Evolutionary conservation across 2,113 vertebrate species (phyloP).

Genomic region (Cavia porcellus): DNA sequence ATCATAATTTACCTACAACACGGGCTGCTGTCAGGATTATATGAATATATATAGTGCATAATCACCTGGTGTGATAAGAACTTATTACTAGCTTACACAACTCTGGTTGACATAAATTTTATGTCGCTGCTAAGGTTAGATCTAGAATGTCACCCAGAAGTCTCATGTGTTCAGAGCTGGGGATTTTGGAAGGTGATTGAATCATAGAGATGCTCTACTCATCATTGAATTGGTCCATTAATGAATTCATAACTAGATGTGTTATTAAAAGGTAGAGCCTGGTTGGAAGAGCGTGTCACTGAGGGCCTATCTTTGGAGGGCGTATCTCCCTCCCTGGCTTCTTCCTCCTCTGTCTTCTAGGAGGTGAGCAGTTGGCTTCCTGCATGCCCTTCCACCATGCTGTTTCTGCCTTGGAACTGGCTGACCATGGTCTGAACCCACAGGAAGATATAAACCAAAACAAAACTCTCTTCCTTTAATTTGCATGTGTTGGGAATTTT

Average conservation of each 20-base stretch:
- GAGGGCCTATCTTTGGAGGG: not conserved
- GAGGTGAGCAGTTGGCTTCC: not conserved
- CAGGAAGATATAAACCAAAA: not conserved
- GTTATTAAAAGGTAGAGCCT: not conserved
- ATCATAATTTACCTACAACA: not conserved
- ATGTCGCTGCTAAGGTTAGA: not conserved
- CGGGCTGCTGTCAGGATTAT: not conserved
- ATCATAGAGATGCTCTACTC: not conserved
- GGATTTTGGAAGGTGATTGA: not conserved
- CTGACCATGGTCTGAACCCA: not conserved
- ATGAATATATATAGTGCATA: no score
- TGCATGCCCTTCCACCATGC: not conserved
- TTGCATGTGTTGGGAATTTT: not conserved
- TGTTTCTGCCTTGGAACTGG: not conserved
- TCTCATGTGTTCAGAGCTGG: not conserved
- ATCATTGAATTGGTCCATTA: not conserved
- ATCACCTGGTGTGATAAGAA: not conserved
- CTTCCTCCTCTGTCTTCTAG: not conserved
- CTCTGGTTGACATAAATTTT: not conserved
- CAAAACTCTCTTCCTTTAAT: not conserved
- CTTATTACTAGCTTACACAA: no score
- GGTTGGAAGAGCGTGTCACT: not conserved
- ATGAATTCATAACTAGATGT: not conserved
- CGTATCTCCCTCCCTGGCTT: not conserved
- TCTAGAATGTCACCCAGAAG: not conserved